These are phyloP conservation scores for Conger conger DNA, from an alignment of 2,113 vertebrate genomes.

Conservation along the genomic window DNA sequence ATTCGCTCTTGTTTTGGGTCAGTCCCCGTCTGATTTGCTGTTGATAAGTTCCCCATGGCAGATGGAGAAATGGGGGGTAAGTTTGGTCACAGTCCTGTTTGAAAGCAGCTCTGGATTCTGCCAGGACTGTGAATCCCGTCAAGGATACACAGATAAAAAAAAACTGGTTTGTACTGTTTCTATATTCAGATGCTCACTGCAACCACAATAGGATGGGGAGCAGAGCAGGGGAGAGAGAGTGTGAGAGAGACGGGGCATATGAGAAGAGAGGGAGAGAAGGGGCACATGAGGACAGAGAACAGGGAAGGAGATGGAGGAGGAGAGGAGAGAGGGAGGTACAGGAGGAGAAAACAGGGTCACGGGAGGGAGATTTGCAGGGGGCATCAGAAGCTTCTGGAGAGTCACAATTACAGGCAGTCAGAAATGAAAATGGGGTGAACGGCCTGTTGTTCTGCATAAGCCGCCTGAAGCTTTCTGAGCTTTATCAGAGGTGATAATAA, in stretches of 20 bases:
- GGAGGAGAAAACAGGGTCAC: slow-evolving; percentile 15
- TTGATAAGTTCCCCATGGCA: too few relatives aligned
- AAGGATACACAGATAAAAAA: too few relatives aligned
- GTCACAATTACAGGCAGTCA: background rate
- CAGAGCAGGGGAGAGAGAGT: background rate
- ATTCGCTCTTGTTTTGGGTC: too few relatives aligned
- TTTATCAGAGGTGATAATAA: background rate
- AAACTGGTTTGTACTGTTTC: too few relatives aligned
- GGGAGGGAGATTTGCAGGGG: background rate
- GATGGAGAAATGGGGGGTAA: too few relatives aligned
- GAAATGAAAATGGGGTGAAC: background rate
- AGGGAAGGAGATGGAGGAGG: background rate
- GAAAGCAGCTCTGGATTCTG: too few relatives aligned
- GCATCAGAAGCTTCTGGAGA: background rate
- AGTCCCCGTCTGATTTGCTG: too few relatives aligned
- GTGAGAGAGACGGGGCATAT: slow-evolving; percentile 13
- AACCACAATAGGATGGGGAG: too few relatives aligned
- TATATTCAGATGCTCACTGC: too few relatives aligned
- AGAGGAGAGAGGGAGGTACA: background rate
- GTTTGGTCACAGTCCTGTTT: too few relatives aligned
- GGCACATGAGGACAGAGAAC: background rate
- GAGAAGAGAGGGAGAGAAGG: background rate
- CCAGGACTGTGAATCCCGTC: too few relatives aligned
- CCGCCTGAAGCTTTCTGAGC: background rate
- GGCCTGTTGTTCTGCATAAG: background rate